phyloP scores from a whole-genome alignment of 2,888 invertebrate species.

The Suillia variegata region DNA sequence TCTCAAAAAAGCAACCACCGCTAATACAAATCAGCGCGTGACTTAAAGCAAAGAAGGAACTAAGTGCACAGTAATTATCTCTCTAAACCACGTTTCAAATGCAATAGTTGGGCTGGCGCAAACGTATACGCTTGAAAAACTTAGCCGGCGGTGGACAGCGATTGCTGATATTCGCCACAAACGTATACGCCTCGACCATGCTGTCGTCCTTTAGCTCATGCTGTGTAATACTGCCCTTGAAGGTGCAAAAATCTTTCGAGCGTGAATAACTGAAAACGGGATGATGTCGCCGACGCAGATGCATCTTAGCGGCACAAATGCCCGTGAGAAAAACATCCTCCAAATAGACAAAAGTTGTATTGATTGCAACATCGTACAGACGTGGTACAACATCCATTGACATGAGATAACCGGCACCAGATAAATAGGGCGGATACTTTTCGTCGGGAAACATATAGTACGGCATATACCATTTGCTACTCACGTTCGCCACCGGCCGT shows the following conservation, averaged over 20 bases:
- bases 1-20: too few relatives aligned
- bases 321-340: slow-evolving; percentile 84
- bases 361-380: slow-evolving; percentile 71
- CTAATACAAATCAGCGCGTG: too few relatives aligned
- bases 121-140: slow-evolving; percentile 50
- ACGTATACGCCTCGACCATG: slow-evolving; percentile 61
- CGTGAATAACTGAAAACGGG: slow-evolving; percentile 66
- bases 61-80: neutral
- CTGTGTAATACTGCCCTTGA: slow-evolving; percentile 64
- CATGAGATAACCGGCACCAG: slow-evolving; percentile 81
- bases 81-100: neutral
- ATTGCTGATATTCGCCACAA: slow-evolving; percentile 52
- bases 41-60: too few relatives aligned
- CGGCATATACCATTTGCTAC: slow-evolving; percentile 84
- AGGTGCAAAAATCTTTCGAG: slow-evolving; percentile 62
- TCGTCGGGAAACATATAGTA: slow-evolving; percentile 76
- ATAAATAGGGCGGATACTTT: slow-evolving; percentile 79
- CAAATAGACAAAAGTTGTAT: slow-evolving; percentile 74
- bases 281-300: slow-evolving; percentile 68
- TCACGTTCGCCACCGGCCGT: slow-evolving; percentile 73
- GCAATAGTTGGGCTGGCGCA: slow-evolving; percentile 31
- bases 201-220: slow-evolving; percentile 64
- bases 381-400: slow-evolving; percentile 70
- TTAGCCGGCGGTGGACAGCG: slow-evolving; percentile 54
- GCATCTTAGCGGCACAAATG: slow-evolving; percentile 68